Base-by-base conservation (phyloP, 35 echinoderm and acorn worm genomes). In the Lytechinus variegatus region DNA sequence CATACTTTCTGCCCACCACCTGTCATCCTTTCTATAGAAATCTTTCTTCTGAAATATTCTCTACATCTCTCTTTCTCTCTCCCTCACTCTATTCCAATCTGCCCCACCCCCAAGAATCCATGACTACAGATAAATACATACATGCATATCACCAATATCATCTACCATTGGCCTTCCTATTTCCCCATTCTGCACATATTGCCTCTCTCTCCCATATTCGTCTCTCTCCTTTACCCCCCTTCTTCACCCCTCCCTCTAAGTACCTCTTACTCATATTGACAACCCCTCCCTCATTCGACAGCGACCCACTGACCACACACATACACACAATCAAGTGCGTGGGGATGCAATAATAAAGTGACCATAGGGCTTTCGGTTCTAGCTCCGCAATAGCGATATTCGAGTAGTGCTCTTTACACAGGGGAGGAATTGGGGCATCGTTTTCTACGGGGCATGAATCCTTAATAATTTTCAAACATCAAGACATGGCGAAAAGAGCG, bases 341-440 rank as follows among this genome's bases (percentile, higher is more conserved):
- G 66, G 12, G 21, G 19, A 8, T n/a, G 66, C 14, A 79, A 79
- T 79, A 79, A 79, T 79, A 16, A 79, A 21, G 66, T 79, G 66
- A 79, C 66, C 66, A 79, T 8, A n/a, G 66, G 66, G 19, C 66
- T 79, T 79, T 24, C 66, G n/a, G 4, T n/a, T 79, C 66, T 79
- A 16, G 9, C 66, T 79, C 66, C 19, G 3, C 14, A 19, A 16
- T 24, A n/a, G 66, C 4, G 66, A 79, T 24, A 79, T 79, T 7
- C 14, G 66, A 79, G 14, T 24, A 79, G 66, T 5, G n/a, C 66
- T 3, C 66, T 79, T 44, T 79, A n/a, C 66, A 79, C 66, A 16
- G 66, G 66, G 66, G 66, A 79, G 66, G 66, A 79, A 79, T 79
- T 79, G 66, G 66, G 66, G 66, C 66, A 79, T 79, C 66, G 66